Evolutionary conservation across 2,888 invertebrate species (phyloP).

Genomic region (Pachydiplax longipennis): DNA sequence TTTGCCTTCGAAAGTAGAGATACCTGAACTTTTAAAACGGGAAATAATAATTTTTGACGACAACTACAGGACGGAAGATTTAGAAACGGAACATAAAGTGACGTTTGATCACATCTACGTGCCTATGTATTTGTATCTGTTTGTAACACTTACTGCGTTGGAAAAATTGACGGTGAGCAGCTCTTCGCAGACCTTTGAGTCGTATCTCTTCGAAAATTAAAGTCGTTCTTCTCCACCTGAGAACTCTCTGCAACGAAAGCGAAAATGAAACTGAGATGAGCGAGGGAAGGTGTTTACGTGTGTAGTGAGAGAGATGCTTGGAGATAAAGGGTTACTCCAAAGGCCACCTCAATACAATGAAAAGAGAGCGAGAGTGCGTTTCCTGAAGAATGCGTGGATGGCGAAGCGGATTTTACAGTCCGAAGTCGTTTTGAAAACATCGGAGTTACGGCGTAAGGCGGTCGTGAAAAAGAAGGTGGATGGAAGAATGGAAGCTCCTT

Average conservation of each 20-base stretch:
- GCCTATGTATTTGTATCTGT: too few relatives aligned
- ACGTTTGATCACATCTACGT: too few relatives aligned
- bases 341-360: conserved; percentile 7
- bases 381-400: conserved; percentile 15
- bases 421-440: conserved; percentile 24
- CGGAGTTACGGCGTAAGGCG: neutral
- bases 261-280: conserved; percentile 15
- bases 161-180: neutral
- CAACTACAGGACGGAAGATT: too few relatives aligned
- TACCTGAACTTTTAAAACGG: too few relatives aligned
- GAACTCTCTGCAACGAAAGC: neutral
- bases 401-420: conserved; percentile 28
- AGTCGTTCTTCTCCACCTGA: too few relatives aligned
- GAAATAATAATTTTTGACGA: too few relatives aligned
- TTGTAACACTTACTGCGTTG: neutral
- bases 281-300: neutral
- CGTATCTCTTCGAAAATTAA: too few relatives aligned
- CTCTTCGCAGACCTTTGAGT: neutral
- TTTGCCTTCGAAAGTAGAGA: too few relatives aligned
- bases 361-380: neutral
- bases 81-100: too few relatives aligned
- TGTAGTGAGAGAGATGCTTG: neutral
- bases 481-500: neutral
- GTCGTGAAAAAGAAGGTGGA: neutral
- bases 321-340: conserved; percentile 4